Evolutionary conservation across 2,888 invertebrate species (phyloP).

Genomic region (Pandemis cinnamomeana): DNA sequence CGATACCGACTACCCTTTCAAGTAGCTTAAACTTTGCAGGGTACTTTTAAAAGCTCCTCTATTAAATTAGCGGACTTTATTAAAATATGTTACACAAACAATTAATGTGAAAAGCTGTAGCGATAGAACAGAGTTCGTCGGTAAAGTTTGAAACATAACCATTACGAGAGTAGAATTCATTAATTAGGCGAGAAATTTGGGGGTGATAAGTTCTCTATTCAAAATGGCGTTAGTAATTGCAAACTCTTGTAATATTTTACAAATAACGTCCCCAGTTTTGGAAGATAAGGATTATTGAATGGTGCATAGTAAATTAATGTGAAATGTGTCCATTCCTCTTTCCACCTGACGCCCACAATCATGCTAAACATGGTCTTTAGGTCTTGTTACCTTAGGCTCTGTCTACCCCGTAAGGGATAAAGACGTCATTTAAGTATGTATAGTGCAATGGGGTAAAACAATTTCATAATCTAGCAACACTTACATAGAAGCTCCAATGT

Average conservation of each 20-base stretch:
- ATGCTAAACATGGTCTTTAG: too few species aligned
- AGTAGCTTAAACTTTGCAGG: not conserved
- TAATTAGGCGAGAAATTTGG: slow-evolving; percentile 11
- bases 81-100: slow-evolving; percentile 4
- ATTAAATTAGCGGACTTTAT: not conserved
- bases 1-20: too few species aligned
- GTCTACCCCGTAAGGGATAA: too few species aligned
- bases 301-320: not conserved
- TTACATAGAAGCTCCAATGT: too few species aligned
- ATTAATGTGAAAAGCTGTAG: not conserved
- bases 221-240: slow-evolving; percentile 3
- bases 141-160: slow-evolving; percentile 16
- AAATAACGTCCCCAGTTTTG: not conserved
- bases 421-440: too few species aligned
- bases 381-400: too few species aligned
- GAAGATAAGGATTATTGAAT: not conserved
- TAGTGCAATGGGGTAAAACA: too few species aligned
- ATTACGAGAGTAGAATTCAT: slow-evolving; percentile 6
- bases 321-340: too few species aligned
- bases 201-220: slow-evolving; percentile 19
- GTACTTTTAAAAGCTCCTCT: not conserved
- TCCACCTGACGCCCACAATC: too few species aligned
- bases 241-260: not conserved
- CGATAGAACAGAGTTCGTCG: slow-evolving; percentile 8
- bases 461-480: too few species aligned